Evolutionary conservation across 2,888 invertebrate species (phyloP).

Genomic region (Cecidostiba fungosa): DNA sequence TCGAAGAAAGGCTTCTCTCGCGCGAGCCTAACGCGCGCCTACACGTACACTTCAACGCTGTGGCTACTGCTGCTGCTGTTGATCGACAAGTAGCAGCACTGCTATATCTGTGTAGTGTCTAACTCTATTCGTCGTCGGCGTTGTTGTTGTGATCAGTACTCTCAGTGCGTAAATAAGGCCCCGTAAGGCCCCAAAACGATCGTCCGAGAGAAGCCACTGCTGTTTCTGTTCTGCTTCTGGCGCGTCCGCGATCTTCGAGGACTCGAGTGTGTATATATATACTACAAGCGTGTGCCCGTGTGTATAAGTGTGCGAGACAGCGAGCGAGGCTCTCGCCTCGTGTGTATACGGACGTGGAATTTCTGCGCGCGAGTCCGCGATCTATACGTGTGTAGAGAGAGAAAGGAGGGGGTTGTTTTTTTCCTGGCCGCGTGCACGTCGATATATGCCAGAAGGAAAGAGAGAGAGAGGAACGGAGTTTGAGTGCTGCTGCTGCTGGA

Average conservation of each 20-base stretch:
- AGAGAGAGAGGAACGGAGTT: not conserved
- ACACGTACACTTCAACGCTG: constrained; percentile 64
- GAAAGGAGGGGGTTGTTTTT: constrained; percentile 14
- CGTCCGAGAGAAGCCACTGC: not conserved
- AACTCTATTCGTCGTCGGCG: not conserved
- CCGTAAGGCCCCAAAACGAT: constrained; percentile 11
- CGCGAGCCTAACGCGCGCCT: constrained; percentile 1
- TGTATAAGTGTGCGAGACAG: constrained; percentile 1
- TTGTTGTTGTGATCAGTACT: not conserved
- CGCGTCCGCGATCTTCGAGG: constrained; percentile 29
- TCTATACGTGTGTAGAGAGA: constrained; percentile 17
- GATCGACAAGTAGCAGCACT: not conserved
- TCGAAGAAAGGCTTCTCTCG: constrained; percentile 71
- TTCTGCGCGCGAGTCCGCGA: constrained; percentile 14
- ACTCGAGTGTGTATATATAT: constrained; percentile 3
- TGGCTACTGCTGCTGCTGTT: not conserved
- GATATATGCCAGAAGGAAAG: constrained; percentile 4
- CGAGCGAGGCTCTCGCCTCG: not conserved
- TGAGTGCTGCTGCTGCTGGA: constrained; percentile 3
- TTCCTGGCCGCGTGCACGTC: not conserved
- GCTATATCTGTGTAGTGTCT: not conserved
- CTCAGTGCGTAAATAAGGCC: not conserved
- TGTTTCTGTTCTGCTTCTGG: not conserved
- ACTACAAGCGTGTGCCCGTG: not conserved
- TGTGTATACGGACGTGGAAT: constrained; percentile 21